A percentile compares a stretch with the other conserved stretches of the same genome.
phyloP scores from a whole-genome alignment of 2,888 invertebrate species.

The Ischnura elegans region DNA sequence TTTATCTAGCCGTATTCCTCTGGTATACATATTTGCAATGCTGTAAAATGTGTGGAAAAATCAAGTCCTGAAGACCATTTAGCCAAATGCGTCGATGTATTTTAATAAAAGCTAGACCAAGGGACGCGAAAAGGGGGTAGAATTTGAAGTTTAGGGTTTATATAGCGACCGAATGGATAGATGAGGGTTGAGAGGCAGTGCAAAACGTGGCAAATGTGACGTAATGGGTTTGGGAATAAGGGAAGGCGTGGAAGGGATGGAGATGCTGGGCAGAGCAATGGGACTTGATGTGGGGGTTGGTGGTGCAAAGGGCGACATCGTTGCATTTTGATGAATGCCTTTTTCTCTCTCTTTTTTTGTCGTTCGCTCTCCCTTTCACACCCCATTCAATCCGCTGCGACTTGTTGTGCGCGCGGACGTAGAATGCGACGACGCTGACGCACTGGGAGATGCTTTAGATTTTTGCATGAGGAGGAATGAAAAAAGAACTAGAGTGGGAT shows the following conservation, averaged over 20 bases:
- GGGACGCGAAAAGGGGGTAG: background rate
- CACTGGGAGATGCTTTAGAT: slow-evolving; percentile 39
- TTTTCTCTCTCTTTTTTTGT: slow-evolving; percentile 52
- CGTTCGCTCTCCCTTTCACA: slow-evolving; percentile 27
- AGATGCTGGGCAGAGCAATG: background rate
- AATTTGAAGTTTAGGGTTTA: background rate
- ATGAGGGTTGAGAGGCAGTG: background rate
- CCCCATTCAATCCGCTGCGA: slow-evolving; percentile 32
- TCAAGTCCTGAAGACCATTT: too few relatives aligned
- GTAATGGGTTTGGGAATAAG: slow-evolving; percentile 56
- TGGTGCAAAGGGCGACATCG: slow-evolving; percentile 32
- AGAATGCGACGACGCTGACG: slow-evolving; percentile 6
- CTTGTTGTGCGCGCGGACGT: slow-evolving; percentile 58
- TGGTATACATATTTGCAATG: too few relatives aligned
- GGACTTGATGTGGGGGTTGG: background rate
- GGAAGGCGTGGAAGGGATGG: background rate
- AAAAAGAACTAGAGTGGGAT: background rate
- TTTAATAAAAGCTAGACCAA: too few relatives aligned
- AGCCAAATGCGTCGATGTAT: too few relatives aligned
- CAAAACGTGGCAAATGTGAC: slow-evolving; percentile 17
- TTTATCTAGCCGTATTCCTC: too few relatives aligned
- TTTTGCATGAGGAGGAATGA: background rate
- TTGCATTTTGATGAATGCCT: slow-evolving; percentile 62
- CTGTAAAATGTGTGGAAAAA: too few relatives aligned
- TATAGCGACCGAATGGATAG: background rate